Evolutionary conservation across 2,888 invertebrate species (phyloP).

Genomic region (Ormia ochracea): DNA sequence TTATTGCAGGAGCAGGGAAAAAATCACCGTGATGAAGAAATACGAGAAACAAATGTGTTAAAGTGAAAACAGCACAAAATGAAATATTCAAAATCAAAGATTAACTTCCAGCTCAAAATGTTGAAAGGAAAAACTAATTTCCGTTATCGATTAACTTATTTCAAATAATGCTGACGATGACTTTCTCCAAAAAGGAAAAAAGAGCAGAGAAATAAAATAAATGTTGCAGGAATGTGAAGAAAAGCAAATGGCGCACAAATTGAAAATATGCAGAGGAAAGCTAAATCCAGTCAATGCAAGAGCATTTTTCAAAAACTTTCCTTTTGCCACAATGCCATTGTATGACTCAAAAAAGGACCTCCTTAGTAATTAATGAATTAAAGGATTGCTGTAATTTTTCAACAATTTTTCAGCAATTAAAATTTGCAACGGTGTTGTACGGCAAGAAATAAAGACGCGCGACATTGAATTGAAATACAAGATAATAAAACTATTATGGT

Average conservation of each 20-base stretch:
- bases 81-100: constrained; percentile 55
- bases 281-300: not conserved
- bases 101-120: constrained; percentile 51
- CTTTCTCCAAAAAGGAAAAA: constrained; percentile 12
- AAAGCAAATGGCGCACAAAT: constrained; percentile 23
- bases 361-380: too few relatives aligned
- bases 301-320: too few relatives aligned
- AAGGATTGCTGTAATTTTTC: too few relatives aligned
- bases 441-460: not conserved
- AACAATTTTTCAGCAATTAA: too few relatives aligned
- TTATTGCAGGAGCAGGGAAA: constrained; percentile 10
- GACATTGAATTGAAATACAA: not conserved
- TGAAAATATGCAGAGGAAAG: constrained; percentile 1
- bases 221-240: not conserved
- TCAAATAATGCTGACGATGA: constrained; percentile 56
- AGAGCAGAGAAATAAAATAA: constrained; percentile 12
- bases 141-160: constrained; percentile 67
- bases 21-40: constrained; percentile 2
- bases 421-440: constrained; percentile 65
- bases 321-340: too few relatives aligned
- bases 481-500: not conserved
- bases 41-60: constrained; percentile 23
- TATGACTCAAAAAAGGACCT: too few relatives aligned
- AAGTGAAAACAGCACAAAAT: constrained; percentile 50
- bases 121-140: constrained; percentile 66